phyloP scores from a whole-genome alignment of 35 echinoderm and acorn worm species.

The Heliocidaris erythrogramma region DNA sequence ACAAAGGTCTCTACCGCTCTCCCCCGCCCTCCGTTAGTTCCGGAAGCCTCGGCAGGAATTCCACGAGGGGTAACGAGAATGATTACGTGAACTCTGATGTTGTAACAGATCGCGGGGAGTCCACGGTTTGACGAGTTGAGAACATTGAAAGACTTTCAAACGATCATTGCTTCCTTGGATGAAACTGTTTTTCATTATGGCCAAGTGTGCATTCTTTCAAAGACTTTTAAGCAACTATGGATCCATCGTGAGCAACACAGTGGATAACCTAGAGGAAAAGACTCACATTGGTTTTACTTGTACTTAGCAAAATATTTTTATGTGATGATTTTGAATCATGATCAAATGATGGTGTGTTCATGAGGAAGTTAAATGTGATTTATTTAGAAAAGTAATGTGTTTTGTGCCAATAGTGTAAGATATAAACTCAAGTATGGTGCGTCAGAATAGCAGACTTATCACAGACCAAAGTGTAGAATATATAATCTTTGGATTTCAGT shows the following conservation, averaged over 20 bases:
- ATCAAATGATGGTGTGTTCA: background rate
- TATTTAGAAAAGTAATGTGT: background rate
- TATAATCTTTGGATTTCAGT: background rate
- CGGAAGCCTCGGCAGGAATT: conserved; percentile 16
- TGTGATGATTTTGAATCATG: background rate
- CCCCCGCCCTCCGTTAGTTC: background rate
- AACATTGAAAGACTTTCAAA: background rate
- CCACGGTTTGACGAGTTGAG: conserved; percentile 53
- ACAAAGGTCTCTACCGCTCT: background rate
- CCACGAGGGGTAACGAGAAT: conserved; percentile 45
- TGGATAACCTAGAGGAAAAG: background rate
- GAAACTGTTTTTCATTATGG: background rate
- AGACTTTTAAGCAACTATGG: background rate
- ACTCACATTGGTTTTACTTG: background rate
- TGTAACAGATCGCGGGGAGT: conserved; percentile 57
- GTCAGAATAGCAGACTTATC: background rate
- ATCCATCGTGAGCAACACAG: background rate
- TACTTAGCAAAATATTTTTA: background rate
- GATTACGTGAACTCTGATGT: conserved; percentile 75
- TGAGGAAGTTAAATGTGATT: background rate
- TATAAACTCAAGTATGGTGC: background rate
- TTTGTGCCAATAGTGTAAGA: background rate
- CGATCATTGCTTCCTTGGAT: background rate
- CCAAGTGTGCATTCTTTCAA: background rate
- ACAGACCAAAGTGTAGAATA: background rate